Evolutionary conservation across 2,888 invertebrate species (phyloP), one percentile per base, ranked within the genome.

Genomic region (Tetranychus piercei): DNA sequence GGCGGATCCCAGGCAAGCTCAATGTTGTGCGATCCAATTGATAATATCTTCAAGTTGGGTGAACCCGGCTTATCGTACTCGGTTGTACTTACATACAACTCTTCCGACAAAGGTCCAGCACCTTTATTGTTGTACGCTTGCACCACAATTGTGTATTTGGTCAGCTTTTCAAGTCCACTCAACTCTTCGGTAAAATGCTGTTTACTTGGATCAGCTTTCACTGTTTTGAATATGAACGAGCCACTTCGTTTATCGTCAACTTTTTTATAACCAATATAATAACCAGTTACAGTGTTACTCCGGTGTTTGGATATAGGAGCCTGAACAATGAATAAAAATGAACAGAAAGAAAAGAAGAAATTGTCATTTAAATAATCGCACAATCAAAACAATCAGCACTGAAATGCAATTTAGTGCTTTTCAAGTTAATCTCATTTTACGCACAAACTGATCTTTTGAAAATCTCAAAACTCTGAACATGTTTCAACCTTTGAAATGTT

Each of bases 101-200:
- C 73, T 9, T 55, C 73, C 4, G 73, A 73, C 22, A 73, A 73
- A 18, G 73, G 73, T 55, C 73, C 73, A 22, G 73, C 73, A 64
- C 73, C 64, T 55, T 73, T 73, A 18, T 23, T 55, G 34, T 73
- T 73, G 15, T 34, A 73, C 4, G 73, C 73, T 55, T 73, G 73
- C 4, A 73, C 73, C 23, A 73, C 65, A 64, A 73, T 64, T 7
- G 73, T 20, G 18, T 73, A 73, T 22, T 73, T 73, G 55, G 73
- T 73, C 2, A 34, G 23, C 22, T 73, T 73, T 6, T 55, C 55
- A 23, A 73, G 34, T 15, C 64, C 64, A 15, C 20, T 64, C 9
- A 73, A 18, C 9, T 73, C 73, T 11, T 55, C 23, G 4, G 22
- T 23, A 18, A 23, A 64, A 5, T 73, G 64, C 18, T 20, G 22